Evolutionary conservation across 2,113 vertebrate genomes (phyloP), one percentile per base, ranked within the genome.

Genomic region (Lamprotornis superbus): DNA sequence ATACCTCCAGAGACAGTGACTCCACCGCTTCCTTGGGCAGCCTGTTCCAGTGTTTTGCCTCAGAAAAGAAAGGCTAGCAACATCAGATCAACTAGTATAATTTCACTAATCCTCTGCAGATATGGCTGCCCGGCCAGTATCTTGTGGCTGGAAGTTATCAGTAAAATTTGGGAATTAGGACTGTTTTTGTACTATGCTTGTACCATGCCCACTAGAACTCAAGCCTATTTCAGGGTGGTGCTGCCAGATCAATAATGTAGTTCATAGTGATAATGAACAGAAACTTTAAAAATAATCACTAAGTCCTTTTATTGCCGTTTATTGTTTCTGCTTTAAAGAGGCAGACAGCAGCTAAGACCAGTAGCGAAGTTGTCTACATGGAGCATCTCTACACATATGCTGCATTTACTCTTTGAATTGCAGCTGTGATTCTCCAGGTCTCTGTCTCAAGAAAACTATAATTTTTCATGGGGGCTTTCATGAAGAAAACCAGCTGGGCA

Each of bases 341-440:
- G 31, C n/a, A 69, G 63, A 35, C 12, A 70, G 76, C 42, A 70
- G 35, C 50, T 59, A 60, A 73, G 68, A 70, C 8, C 15, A 42
- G 52, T 19, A 83, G 15, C 3, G 3, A 85, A 49, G 47, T 0
- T 57, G 20, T 65, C 23, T 22, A 18, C 4, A 12, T 0, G 1
- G 57, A 76, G 12, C 21, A 59, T 42, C 15, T 77, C 46, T 39
- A 11, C 6, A 37, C 10, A 4, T 15, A 15, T 10, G 10, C 10
- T 90, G 31, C 10, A 12, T 73, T 83, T 88, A 28, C 12, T 67
- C 30, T 67, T 39, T 33, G 50, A 88, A 50, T 30, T 3, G 5
- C 50, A 77, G 23, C 63, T 74, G 9, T 55, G 42, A 78, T 83
- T 46, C 61, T 61, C 57, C 42, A 52, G 22, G 22, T 52, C 28